Base-by-base conservation (phyloP, 2,888 invertebrate species). In the Euproctis similis region DNA sequence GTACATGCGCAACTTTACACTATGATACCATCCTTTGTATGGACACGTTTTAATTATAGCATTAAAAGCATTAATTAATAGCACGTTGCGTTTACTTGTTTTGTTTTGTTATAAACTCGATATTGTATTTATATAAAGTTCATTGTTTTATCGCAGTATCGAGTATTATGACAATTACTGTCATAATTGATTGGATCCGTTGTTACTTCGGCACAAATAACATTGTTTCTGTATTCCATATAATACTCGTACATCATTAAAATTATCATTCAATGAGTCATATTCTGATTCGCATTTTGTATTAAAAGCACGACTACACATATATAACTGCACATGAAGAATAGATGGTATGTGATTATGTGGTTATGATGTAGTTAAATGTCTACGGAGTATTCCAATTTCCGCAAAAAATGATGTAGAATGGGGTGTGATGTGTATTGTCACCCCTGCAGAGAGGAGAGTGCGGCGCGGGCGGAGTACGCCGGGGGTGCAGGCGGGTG, bases 391-490 rank as follows among this genome's bases (percentile, higher is more conserved):
- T 55, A 70, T 70, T 75, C 64, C 54, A 74, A 82, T 80, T 78
- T 80, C 73, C 74, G 77, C 73, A 70, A 76, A 75, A 21, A 74
- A 71, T 69, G 56, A 58, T 59, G 58, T 60, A 57, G 62, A 52
- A 59, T 66, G 64, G 73, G 14, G 14, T 74, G 69, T 65, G 59
- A 60, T 37, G 44, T 31, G 49, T 44, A 55, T 49, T 49, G 56
- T 61, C 51, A 58, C 65, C 70, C 72, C 73, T 74, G 70, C 68
- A 69, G 59, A 62, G 70, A 47, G 73, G 62, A 73, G 75, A 43
- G 55, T 28, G 51, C 28, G 45, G 35, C 36, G 45, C 45, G 49
- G 50, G 44, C 39, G 39, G 38, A 27, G 45, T 32, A 36, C 9
- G 8, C 39, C 42, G 48, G 61, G 65, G 63, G 60, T 53, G 51